These are phyloP conservation scores for Drosophila pachea DNA, from an alignment of 1,140 invertebrate species.

Conservation along the genomic window DNA sequence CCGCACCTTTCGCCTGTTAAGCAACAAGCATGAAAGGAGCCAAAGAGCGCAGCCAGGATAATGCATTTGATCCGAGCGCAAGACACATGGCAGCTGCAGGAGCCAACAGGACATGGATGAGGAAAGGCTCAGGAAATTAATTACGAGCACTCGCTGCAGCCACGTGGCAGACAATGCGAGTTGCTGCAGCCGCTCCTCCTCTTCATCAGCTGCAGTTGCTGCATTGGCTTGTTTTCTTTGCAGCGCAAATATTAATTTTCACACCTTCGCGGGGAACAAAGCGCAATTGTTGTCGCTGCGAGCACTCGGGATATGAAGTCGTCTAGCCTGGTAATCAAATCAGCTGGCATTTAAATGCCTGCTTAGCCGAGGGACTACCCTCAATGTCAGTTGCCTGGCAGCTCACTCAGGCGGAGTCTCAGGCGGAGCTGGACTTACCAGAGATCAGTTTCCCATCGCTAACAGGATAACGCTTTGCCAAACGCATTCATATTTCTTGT, in stretches of 20 bases:
- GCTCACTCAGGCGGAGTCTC: too few species aligned
- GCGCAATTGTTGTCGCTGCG: conserved; percentile 25
- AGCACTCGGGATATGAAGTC: not conserved
- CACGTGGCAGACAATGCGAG: conserved; percentile 41
- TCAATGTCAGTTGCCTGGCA: not conserved
- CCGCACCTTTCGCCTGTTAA: conserved; percentile 43
- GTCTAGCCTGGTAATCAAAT: conserved; percentile 51
- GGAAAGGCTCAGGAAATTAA: conserved; percentile 44
- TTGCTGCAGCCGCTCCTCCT: not conserved
- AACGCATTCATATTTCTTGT: not conserved
- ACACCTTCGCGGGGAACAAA: conserved; percentile 49
- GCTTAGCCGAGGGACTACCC: conserved; percentile 14
- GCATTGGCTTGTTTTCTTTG: conserved; percentile 11
- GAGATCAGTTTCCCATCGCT: too few species aligned
- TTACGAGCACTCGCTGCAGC: conserved; percentile 36
- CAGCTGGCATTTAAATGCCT: conserved; percentile 52
- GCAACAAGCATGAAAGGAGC: conserved; percentile 39
- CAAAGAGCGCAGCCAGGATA: conserved; percentile 19
- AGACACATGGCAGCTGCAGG: conserved; percentile 47
- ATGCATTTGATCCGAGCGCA: conserved; percentile 67
- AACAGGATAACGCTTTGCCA: not conserved
- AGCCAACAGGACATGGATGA: not conserved
- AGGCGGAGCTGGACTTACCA: too few species aligned
- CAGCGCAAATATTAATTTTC: conserved; percentile 68
- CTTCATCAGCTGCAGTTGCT: not conserved